phyloP scores from a whole-genome alignment of 2,888 invertebrate genomes.

The Lasioglossum malachurum region DNA sequence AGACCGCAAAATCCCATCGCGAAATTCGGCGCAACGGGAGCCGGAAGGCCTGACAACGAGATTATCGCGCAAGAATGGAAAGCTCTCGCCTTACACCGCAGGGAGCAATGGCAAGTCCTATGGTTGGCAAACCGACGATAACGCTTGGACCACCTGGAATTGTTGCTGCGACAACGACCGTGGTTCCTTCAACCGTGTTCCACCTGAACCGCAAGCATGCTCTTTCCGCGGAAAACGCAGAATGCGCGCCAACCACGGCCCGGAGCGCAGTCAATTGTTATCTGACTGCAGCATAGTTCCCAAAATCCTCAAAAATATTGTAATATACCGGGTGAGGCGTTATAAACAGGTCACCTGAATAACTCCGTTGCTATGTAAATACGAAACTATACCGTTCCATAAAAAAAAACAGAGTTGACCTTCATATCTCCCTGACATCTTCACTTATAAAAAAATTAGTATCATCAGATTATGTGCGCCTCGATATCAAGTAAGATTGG shows the following conservation, averaged over 20 bases:
- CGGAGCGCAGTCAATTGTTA: not conserved
- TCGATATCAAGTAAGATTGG: too few species aligned
- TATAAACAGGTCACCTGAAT: too few species aligned
- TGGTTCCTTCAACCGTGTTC: constrained; percentile 13
- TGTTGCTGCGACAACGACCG: constrained; percentile 32
- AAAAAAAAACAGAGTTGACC: too few species aligned
- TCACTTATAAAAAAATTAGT: too few species aligned
- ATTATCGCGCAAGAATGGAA: constrained; percentile 55
- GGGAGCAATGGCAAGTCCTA: constrained; percentile 41
- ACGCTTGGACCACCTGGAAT: constrained; percentile 37
- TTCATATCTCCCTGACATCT: too few species aligned
- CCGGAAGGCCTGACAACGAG: constrained; percentile 36
- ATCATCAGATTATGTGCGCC: too few species aligned
- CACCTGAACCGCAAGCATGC: constrained; percentile 3
- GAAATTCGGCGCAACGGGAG: constrained; percentile 47
- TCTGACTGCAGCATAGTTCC: not conserved
- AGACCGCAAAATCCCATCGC: constrained; percentile 34
- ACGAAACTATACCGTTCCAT: too few species aligned
- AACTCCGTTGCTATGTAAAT: too few species aligned
- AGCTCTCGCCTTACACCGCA: constrained; percentile 48
- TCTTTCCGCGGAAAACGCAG: not conserved
- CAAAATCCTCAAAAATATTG: too few species aligned
- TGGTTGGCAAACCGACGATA: constrained; percentile 42
- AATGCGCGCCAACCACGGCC: not conserved
- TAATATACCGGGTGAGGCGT: too few species aligned